Percentiles rank a stretch among this genome's conserved stretches.
Evolutionary conservation across 2,113 vertebrate species (phyloP).

Genomic region (Tachysurus vachellii): DNA sequence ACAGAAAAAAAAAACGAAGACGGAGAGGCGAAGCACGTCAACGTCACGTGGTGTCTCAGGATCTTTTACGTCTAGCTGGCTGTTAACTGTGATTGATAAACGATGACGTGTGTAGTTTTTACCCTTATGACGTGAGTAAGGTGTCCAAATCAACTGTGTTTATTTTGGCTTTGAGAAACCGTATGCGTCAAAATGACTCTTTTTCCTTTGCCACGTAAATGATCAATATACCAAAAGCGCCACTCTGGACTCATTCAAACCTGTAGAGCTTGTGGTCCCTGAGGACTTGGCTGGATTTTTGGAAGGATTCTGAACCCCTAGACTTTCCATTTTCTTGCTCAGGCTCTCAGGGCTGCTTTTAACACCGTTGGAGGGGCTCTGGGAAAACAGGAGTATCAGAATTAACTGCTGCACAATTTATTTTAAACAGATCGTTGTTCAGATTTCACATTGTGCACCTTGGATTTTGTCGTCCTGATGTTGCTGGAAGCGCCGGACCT

Average conservation of each 20-base stretch:
- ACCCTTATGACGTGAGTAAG: no score
- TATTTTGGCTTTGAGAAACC: neutral
- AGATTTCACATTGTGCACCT: constrained; percentile 25
- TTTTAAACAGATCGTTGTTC: neutral
- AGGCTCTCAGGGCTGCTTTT: constrained; percentile 59
- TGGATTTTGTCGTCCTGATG: constrained; percentile 36
- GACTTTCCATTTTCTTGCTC: constrained; percentile 12
- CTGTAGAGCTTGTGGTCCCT: neutral
- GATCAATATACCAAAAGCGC: no score
- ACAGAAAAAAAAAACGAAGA: neutral
- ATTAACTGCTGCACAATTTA: neutral
- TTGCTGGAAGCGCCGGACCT: constrained; percentile 49
- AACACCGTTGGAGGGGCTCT: constrained; percentile 72
- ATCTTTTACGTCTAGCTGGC: no score
- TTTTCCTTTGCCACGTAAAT: no score
- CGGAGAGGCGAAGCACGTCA: neutral
- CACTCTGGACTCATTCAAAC: neutral
- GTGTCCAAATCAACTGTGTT: no score
- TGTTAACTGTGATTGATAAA: no score
- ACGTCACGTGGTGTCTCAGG: no score
- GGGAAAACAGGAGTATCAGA: constrained; percentile 23
- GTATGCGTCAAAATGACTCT: neutral
- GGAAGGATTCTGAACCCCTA: constrained; percentile 58
- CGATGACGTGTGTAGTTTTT: no score
- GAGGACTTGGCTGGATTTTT: constrained; percentile 14